Conservation (phyloP, 2,888 invertebrate species). For the Oxycera nigricornis region DNA sequence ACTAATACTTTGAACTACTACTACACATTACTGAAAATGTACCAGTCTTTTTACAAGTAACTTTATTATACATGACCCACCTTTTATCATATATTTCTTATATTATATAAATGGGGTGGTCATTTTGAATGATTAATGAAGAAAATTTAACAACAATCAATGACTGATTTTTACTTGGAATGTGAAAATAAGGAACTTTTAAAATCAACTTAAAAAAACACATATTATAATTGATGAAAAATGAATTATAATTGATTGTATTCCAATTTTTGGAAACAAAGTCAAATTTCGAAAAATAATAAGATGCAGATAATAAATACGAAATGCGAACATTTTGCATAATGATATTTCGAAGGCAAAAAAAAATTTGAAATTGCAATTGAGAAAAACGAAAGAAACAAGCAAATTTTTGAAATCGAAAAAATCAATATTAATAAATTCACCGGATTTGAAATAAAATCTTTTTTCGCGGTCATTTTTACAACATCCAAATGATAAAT, state of each 20-base stretch:
- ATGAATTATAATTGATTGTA: conserved; percentile 8
- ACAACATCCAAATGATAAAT: not conserved
- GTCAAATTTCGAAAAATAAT: not conserved
- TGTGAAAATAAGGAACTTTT: not conserved
- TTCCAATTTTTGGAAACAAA: conserved; percentile 18
- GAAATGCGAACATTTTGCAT: not conserved
- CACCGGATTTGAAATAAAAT: not conserved
- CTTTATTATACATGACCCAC: not conserved
- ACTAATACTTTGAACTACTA: no score
- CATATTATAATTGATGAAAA: conserved; percentile 6
- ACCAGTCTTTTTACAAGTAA: not conserved
- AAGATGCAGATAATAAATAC: not conserved
- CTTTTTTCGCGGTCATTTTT: no score
- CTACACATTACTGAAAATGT: no score
- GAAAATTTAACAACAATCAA: conserved; percentile 36
- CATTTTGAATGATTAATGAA: not conserved
- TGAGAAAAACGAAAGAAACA: no score
- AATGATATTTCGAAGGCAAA: no score
- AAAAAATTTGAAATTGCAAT: no score
- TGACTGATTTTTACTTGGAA: conserved; percentile 36
- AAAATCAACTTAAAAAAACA: not conserved
- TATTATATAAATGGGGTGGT: not conserved
- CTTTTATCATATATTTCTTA: no score
- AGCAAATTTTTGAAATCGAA: not conserved
- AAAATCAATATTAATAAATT: not conserved